Percentiles rank a stretch among this genome's conserved stretches.
These are phyloP conservation scores for Sebastes reedi DNA, from an alignment of 2,797 vertebrate species.

Conservation along the genomic window DNA sequence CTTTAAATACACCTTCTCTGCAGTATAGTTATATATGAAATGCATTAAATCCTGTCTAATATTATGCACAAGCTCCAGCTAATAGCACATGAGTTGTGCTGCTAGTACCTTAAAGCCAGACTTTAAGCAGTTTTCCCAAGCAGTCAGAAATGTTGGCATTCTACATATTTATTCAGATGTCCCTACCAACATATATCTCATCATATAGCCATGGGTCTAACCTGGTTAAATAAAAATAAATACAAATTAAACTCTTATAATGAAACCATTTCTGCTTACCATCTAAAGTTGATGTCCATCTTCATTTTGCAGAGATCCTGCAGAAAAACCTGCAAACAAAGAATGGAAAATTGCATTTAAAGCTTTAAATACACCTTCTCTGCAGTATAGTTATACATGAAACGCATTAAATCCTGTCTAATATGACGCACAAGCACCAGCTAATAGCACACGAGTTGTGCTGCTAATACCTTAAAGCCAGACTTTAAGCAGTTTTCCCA, in stretches of 20 bases:
- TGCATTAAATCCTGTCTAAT: too few relatives aligned
- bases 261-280: neutral
- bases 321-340: neutral
- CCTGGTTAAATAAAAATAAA: too few relatives aligned
- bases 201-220: slow-evolving; percentile 60
- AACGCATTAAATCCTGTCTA: too few relatives aligned
- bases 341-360: too few relatives aligned
- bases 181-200: slow-evolving; percentile 85
- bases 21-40: too few relatives aligned
- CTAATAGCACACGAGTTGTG: neutral
- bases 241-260: too few relatives aligned
- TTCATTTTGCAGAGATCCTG: neutral
- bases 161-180: slow-evolving; percentile 84
- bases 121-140: neutral
- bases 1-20: too few relatives aligned
- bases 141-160: slow-evolving; percentile 81
- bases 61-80: too few relatives aligned
- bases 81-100: neutral
- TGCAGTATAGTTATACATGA: too few relatives aligned
- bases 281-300: fast-evolving
- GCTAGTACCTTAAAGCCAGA: too few relatives aligned
- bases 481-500: neutral
- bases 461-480: neutral
- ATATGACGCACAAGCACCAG: too few relatives aligned
- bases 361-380: too few relatives aligned